These are phyloP conservation scores for Timandra comae DNA, from an alignment of 2,888 invertebrate species.

Conservation along the genomic window DNA sequence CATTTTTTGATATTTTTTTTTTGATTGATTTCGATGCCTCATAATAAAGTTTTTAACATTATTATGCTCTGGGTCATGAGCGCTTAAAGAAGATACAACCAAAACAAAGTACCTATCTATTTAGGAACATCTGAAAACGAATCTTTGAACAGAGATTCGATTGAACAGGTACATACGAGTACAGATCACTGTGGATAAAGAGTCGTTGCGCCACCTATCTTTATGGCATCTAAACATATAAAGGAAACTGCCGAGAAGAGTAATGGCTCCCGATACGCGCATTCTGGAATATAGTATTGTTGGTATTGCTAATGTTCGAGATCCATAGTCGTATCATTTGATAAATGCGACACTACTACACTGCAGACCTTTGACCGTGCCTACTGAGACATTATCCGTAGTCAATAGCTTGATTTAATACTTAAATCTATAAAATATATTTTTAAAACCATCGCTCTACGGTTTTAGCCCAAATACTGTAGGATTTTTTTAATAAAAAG, in stretches of 20 bases:
- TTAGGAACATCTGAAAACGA: conserved; percentile 28
- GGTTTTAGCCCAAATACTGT: no score
- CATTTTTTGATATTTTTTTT: no score
- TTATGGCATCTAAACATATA: conserved; percentile 66
- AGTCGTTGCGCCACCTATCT: conserved; percentile 53
- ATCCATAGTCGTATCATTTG: conserved; percentile 44
- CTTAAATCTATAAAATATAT: not conserved
- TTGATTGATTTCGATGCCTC: no score
- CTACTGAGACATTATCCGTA: conserved; percentile 36
- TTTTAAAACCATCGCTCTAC: not conserved
- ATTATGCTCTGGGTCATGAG: no score
- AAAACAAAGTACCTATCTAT: not conserved
- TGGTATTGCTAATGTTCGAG: conserved; percentile 46
- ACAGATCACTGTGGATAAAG: conserved; percentile 54
- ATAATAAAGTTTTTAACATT: no score
- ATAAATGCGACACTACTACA: conserved; percentile 46
- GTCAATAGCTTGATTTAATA: conserved; percentile 12
- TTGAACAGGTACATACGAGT: conserved; percentile 55
- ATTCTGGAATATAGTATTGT: conserved; percentile 59
- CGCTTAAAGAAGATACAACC: not conserved
- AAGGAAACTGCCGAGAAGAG: conserved; percentile 61
- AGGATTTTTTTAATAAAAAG: no score
- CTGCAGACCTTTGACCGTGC: conserved; percentile 38
- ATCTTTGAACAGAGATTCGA: conserved; percentile 50
- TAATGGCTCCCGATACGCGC: conserved; percentile 64